Evolutionary conservation across 1,140 invertebrate species (phyloP).

Genomic region (Trichoplusia ni): DNA sequence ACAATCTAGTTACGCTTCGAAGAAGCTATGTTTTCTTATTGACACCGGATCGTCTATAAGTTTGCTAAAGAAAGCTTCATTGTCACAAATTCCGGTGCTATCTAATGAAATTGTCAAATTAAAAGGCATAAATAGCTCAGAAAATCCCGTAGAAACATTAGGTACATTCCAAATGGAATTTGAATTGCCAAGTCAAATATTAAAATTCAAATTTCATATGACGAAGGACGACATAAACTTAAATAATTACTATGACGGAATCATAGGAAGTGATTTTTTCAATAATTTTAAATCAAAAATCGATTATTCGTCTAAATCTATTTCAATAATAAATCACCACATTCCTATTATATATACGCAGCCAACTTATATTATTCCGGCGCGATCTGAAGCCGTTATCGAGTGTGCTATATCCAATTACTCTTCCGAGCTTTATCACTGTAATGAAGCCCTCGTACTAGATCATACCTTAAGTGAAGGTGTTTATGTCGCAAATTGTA

Average conservation of each 20-base stretch:
- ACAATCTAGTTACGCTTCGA: not conserved
- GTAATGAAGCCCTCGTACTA: conserved; percentile 24
- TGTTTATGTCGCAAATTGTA: conserved; percentile 38
- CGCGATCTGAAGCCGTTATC: conserved; percentile 38
- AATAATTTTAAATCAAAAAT: conserved; percentile 33
- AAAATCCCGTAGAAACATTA: not conserved
- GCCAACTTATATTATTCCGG: conserved; percentile 36
- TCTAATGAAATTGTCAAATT: not conserved
- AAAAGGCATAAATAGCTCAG: conserved; percentile 1
- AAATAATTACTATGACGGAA: conserved; percentile 40
- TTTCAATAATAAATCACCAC: conserved; percentile 17
- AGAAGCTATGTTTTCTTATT: not conserved
- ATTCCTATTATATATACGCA: conserved; percentile 34
- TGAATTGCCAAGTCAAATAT: not conserved
- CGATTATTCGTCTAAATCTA: conserved; percentile 28
- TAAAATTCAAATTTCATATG: conserved; percentile 12
- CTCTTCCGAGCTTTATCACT: conserved; percentile 10
- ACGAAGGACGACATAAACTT: conserved; percentile 13
- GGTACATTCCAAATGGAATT: conserved; percentile 4
- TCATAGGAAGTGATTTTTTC: conserved; percentile 41
- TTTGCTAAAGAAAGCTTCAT: not conserved
- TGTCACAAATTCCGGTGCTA: not conserved
- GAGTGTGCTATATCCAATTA: conserved; percentile 39
- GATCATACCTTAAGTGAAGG: conserved; percentile 29
- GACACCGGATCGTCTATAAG: not conserved